Evolutionary conservation across 2,797 vertebrate species (phyloP), one percentile per base, ranked within the genome.

Genomic region (Anableps anableps): DNA sequence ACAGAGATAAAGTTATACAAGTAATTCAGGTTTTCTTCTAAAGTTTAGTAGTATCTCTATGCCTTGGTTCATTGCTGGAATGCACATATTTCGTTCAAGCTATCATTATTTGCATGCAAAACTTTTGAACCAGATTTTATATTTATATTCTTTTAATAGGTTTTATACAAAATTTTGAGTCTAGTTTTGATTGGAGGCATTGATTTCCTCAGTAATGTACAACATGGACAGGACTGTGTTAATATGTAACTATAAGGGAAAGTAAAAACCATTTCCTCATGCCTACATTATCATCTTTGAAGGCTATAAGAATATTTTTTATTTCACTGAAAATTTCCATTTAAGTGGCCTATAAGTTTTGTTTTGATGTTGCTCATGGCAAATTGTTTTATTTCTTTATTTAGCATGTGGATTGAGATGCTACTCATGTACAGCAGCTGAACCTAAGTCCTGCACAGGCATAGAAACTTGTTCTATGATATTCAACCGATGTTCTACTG

Each of bases 371-470:
- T 43, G 26, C 17, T 62, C n/a, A 9, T 64, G 23, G 53, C 75
- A 1, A 82, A n/a, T 26, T 34, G 1, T 36, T 78, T 2, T 85
- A 36, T 88, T 50, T 88, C 14, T 90, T 80, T 81, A 9, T 78
- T 4, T 19, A 94, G 93, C 78, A 8, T 79, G 64, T 76, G 93
- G 85, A 79, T 72, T 94, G 45, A 90, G 82, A 81, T 94, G 93
- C 87, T 94, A 83, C 85, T 53, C 80, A 1, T 94, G 92, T 62
- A 79, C 45, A 21, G 55, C 31, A 0, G 0, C 81, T 0, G 41
- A 90, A 0, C 78, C 89, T 0, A 70, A 51, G 38, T 88, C 88
- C 80, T 94, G 93, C 87, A 88, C 23, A 0, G 76, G 88, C 80
- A 88, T 66, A 66, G 79, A 62, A 70, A 50, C 88, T 0, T 94